These are phyloP conservation scores for Hemaris fuciformis DNA, from an alignment of 2,888 invertebrate species.

Conservation along the genomic window DNA sequence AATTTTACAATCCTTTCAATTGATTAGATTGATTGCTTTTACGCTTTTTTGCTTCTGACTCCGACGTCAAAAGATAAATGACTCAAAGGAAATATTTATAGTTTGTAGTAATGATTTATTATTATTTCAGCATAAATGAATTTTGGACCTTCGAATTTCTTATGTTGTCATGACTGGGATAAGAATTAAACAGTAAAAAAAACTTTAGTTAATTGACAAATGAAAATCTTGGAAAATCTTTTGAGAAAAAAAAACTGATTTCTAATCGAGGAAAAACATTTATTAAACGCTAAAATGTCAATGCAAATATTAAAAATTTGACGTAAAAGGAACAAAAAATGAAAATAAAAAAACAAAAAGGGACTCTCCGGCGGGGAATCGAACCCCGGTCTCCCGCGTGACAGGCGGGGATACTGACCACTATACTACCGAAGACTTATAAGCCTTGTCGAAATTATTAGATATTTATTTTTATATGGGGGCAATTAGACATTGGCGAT, in stretches of 20 bases:
- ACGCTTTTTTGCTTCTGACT: neutral
- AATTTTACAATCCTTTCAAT: neutral
- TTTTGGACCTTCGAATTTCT: no score
- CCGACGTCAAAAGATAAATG: no score
- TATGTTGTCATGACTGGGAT: no score
- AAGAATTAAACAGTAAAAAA: no score
- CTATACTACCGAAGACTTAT: conserved; percentile 73
- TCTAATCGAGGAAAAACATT: neutral
- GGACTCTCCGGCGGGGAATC: conserved; percentile 73
- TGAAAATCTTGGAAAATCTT: no score
- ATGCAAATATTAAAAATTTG: neutral
- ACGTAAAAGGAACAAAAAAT: neutral
- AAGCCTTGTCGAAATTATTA: neutral
- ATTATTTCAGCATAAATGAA: no score
- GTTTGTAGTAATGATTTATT: no score
- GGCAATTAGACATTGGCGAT: no score
- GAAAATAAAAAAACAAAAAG: conserved; percentile 7
- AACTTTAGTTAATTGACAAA: no score
- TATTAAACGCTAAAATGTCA: no score
- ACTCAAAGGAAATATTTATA: no score
- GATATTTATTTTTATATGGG: neutral
- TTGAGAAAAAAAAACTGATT: no score
- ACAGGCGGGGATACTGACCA: conserved; percentile 80
- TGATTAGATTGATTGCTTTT: neutral
- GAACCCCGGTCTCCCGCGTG: conserved; percentile 80